Percentiles rank a stretch among this genome's conserved stretches.
Conservation (phyloP, 2,888 invertebrate genomes). For the Epinotia demarniana region DNA sequence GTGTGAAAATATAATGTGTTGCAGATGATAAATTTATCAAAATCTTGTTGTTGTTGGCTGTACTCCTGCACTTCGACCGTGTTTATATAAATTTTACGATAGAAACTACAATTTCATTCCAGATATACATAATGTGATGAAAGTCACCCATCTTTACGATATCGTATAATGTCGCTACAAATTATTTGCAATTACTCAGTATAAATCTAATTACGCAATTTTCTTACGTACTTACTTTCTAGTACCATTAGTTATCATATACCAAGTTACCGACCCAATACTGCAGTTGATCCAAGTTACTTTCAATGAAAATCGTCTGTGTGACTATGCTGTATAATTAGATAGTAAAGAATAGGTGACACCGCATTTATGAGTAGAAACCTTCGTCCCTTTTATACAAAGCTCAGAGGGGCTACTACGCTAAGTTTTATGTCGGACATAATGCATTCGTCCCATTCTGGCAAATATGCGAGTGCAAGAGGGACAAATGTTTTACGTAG, state of each 20-base stretch:
- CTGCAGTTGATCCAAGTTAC: constrained; percentile 7
- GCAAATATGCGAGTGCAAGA: too few species aligned
- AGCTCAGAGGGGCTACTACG: too few species aligned
- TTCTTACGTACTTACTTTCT: constrained; percentile 36
- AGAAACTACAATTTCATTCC: neutral
- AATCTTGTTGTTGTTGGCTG: too few species aligned
- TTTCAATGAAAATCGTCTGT: neutral
- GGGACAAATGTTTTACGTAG: too few species aligned
- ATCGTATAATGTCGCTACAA: constrained; percentile 3
- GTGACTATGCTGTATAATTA: neutral
- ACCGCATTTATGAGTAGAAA: neutral
- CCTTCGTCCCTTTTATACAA: neutral
- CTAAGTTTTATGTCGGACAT: too few species aligned
- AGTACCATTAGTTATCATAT: neutral
- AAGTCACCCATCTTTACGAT: constrained; percentile 7
- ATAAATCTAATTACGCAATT: constrained; percentile 28
- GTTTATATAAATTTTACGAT: neutral
- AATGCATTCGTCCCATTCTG: too few species aligned
- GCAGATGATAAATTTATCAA: too few species aligned
- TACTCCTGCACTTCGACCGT: too few species aligned
- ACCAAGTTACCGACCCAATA: constrained; percentile 10
- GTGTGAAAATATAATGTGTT: too few species aligned
- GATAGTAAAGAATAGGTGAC: too few species aligned
- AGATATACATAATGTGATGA: neutral
- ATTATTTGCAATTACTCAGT: constrained; percentile 37